Base-by-base conservation (phyloP, 92 coral and sea anemone genomes). In the Phenganax subtilis region DNA sequence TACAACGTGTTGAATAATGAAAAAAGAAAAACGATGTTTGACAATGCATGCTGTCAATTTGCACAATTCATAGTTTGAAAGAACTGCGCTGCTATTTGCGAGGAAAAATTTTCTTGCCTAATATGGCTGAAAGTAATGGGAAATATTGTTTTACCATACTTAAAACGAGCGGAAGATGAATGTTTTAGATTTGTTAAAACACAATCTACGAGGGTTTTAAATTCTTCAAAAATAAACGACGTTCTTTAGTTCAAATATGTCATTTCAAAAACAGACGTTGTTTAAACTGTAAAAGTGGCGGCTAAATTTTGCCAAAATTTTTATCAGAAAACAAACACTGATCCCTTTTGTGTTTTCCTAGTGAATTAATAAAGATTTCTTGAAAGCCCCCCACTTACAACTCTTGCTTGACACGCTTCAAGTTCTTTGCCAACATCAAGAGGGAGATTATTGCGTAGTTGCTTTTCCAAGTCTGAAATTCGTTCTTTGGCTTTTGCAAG, bases 391-490 rank as follows among this genome's bases (percentile, higher is more conserved):
- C 27, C 37, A 17, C 92, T 89, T 67, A 94, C 98, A 76, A 94
- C 74, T 85, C 85, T 91, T 37, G 88, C 92, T 69, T 91, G 91
- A 62, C 92, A 94, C 11, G 91, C 69, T 71, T 89, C 85, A 53
- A 94, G 87, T 85, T 94, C 98, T 71, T 91, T 92, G 12, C 94
- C 97, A 56, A 93, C 92, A 75, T 94, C 97, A 14, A 91, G 77
- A 7, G 98, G 98, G 60, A 94, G 92, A 84, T 94, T 94, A 7
- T 90, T 92, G 72, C 92, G 71, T 37, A 92, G 72, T 68, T 96
- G 85, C 68, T 89, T 87, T 61, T 96, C 97, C 61, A 96, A 84
- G 70, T 96, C 97, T 65, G 89, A 89, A 14, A 90, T 87, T 69
- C 99, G 88, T 57, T 80, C 85, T 54, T 92, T 92, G 3, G 96